Conservation (phyloP, 1,140 invertebrate genomes). For the Drosophila lini region DNA sequence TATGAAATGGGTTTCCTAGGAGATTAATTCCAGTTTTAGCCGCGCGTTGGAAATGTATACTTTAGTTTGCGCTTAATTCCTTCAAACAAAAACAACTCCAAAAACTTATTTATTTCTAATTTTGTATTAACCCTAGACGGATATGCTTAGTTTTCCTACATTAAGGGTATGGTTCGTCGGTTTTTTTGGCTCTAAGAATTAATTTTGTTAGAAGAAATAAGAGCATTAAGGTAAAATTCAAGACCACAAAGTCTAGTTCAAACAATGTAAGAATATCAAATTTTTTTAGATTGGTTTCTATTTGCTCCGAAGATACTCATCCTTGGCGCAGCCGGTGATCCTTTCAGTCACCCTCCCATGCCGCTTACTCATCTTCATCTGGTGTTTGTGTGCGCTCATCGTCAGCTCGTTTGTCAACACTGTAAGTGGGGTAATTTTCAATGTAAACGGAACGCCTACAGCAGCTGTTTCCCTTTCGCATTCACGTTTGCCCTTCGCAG, state of each 20-base stretch:
- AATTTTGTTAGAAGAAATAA: no score
- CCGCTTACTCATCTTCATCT: conserved; percentile 9
- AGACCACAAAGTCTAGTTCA: background rate
- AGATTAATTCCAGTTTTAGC: background rate
- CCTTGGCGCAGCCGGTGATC: conserved; percentile 1
- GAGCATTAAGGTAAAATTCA: background rate
- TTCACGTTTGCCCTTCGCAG: conserved; percentile 6
- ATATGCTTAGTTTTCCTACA: no score
- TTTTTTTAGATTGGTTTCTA: background rate
- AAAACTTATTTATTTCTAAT: no score
- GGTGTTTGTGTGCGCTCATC: conserved; percentile 34
- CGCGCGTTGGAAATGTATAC: background rate
- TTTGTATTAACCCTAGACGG: no score
- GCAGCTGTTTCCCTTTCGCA: conserved; percentile 55
- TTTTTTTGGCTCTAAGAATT: no score
- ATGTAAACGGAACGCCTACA: conserved; percentile 75
- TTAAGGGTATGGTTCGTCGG: no score
- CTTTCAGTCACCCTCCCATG: background rate
- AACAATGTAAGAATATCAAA: background rate
- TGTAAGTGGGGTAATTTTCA: conserved; percentile 80
- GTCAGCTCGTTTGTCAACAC: conserved; percentile 63
- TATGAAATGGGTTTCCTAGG: background rate
- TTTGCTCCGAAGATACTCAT: conserved; percentile 9
- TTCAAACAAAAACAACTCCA: no score
- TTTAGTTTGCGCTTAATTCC: background rate